Conservation (phyloP, 2,797 vertebrate genomes). For the Cuculus canorus region DNA sequence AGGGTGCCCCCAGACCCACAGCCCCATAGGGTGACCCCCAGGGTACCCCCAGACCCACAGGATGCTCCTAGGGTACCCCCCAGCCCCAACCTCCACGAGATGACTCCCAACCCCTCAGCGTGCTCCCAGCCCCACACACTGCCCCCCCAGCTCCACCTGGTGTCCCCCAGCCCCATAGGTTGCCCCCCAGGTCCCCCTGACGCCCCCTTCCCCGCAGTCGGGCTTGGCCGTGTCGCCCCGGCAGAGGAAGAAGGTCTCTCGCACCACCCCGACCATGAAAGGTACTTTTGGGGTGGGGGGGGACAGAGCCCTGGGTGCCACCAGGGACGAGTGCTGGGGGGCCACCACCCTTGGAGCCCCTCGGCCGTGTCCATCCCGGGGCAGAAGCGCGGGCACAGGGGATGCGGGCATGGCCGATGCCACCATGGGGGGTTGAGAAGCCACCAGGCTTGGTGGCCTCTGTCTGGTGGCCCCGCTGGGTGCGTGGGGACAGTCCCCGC, state of each 20-base stretch:
- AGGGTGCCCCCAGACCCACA: no score
- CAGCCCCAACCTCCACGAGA: no score
- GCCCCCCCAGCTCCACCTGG: not conserved
- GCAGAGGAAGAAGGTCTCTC: slow-evolving; percentile 89
- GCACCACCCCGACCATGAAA: slow-evolving; percentile 93
- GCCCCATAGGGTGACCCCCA: no score
- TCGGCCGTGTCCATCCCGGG: no score
- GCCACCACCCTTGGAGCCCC: not conserved
- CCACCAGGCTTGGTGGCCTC: not conserved
- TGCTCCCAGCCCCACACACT: no score
- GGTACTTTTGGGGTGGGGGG: slow-evolving; percentile 73
- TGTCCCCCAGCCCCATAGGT: no score
- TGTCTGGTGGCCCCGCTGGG: not conserved
- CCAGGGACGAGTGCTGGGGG: not conserved
- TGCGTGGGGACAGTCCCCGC: not conserved
- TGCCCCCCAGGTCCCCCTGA: not conserved
- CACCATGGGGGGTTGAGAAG: no score
- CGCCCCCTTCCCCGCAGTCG: slow-evolving; percentile 78
- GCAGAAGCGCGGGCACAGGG: not conserved
- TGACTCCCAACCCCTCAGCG: not conserved
- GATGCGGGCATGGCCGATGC: no score
- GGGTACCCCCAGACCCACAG: no score
- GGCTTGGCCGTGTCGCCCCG: slow-evolving; percentile 89
- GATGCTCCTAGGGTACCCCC: no score
- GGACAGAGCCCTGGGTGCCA: not conserved